Evolutionary conservation across 2,888 invertebrate genomes (phyloP).

Genomic region (Thereva unica): DNA sequence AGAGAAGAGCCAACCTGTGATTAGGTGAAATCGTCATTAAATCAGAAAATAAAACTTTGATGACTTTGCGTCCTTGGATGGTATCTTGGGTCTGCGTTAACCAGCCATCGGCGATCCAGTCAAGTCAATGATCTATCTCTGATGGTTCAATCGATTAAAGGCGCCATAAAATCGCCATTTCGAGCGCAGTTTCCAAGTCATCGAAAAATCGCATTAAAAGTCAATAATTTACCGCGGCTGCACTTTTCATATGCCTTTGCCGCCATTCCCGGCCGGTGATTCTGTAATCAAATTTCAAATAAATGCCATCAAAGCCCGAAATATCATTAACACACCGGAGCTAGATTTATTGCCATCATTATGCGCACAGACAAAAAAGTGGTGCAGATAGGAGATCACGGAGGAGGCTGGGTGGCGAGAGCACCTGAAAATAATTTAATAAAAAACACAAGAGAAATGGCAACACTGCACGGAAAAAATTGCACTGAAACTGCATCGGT

Average conservation of each 20-base stretch:
- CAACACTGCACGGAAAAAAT: not conserved
- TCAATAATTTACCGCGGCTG: conserved; percentile 30
- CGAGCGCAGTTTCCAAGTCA: not conserved
- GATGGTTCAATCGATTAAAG: conserved; percentile 17
- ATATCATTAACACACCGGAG: conserved; percentile 35
- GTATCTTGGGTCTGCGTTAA: not conserved
- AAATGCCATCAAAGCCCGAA: conserved; percentile 36
- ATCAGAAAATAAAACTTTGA: conserved; percentile 17
- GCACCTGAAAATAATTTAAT: not conserved
- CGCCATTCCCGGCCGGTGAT: not conserved
- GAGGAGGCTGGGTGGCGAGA: conserved; percentile 32
- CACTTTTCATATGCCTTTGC: conserved; percentile 11
- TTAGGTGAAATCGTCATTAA: not conserved
- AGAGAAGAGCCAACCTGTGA: conserved; percentile 3
- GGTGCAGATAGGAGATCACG: conserved; percentile 16
- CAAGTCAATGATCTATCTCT: conserved; percentile 26
- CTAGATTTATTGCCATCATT: conserved; percentile 34
- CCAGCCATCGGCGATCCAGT: not conserved
- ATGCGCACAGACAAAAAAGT: conserved; percentile 27
- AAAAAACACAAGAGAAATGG: conserved; percentile 13
- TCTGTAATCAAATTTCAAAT: conserved; percentile 36
- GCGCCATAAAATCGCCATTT: conserved; percentile 29
- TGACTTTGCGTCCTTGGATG: conserved; percentile 18
- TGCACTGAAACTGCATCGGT: conserved; percentile 1
- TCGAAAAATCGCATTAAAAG: conserved; percentile 30